These are phyloP conservation scores for Acanthosepion pharaonis DNA, from an alignment of 2,888 invertebrate species.

Conservation along the genomic window DNA sequence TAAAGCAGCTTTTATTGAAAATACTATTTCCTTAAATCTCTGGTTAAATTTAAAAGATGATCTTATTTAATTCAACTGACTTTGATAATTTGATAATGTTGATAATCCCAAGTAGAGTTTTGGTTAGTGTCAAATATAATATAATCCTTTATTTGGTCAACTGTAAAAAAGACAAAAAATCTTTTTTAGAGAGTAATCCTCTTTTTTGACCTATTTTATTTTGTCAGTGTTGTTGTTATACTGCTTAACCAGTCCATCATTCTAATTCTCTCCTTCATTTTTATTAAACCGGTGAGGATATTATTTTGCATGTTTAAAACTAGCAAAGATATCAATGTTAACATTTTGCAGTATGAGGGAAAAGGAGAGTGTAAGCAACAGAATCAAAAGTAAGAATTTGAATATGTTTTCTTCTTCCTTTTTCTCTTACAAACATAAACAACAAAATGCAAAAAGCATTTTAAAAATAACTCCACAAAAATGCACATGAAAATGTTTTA, in stretches of 20 bases:
- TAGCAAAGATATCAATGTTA: background rate
- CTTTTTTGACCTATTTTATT: background rate
- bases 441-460: background rate
- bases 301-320: background rate
- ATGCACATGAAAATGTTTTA: background rate
- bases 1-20: too few species aligned
- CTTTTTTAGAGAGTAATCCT: background rate
- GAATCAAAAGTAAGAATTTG: background rate
- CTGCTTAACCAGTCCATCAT: background rate
- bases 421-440: background rate
- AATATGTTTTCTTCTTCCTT: conserved; percentile 33
- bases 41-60: too few species aligned
- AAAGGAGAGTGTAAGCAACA: background rate
- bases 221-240: too few species aligned
- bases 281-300: conserved; percentile 9
- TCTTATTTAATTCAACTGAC: too few species aligned
- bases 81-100: too few species aligned
- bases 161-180: background rate
- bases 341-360: background rate
- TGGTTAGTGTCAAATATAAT: background rate
- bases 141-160: background rate
- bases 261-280: conserved; percentile 8
- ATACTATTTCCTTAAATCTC: too few species aligned
- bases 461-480: background rate
- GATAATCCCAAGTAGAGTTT: too few species aligned